These are phyloP conservation scores for Trichomalopsis sarcophagae DNA, from an alignment of 1,140 invertebrate genomes.

Conservation along the genomic window DNA sequence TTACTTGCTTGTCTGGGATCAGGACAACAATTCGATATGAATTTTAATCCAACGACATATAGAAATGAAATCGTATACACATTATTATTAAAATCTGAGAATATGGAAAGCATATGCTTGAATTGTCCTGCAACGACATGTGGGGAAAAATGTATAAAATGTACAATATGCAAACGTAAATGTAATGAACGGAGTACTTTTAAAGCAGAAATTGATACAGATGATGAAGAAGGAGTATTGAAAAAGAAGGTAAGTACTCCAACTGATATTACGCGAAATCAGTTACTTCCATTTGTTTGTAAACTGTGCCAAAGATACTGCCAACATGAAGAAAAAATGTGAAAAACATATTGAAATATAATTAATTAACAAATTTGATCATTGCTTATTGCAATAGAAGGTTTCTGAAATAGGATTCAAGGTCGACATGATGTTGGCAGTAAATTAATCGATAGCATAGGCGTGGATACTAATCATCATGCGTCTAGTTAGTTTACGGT, in stretches of 20 bases:
- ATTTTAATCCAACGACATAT: not conserved
- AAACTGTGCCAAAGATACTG: not conserved
- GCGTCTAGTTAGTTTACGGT: not conserved
- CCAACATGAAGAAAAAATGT: not conserved
- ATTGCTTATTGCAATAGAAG: not conserved
- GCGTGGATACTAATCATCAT: not conserved
- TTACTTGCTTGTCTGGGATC: not conserved
- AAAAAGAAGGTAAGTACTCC: not conserved
- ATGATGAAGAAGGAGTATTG: not conserved
- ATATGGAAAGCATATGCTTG: not conserved
- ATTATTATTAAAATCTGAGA: conserved; percentile 1
- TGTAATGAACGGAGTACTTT: not conserved
- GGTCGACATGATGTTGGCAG: not conserved
- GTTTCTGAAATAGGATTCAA: not conserved
- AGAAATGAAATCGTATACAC: not conserved
- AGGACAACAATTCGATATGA: not conserved
- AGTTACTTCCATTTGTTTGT: not conserved
- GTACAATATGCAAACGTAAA: not conserved
- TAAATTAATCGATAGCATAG: not conserved
- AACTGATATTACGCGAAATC: not conserved
- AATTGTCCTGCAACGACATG: not conserved
- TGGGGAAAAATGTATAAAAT: not conserved
- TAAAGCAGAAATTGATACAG: not conserved
- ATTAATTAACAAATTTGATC: not conserved
- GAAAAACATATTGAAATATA: not conserved